Conservation (phyloP, 2,888 invertebrate genomes). For the Nomada hirtipes region DNA sequence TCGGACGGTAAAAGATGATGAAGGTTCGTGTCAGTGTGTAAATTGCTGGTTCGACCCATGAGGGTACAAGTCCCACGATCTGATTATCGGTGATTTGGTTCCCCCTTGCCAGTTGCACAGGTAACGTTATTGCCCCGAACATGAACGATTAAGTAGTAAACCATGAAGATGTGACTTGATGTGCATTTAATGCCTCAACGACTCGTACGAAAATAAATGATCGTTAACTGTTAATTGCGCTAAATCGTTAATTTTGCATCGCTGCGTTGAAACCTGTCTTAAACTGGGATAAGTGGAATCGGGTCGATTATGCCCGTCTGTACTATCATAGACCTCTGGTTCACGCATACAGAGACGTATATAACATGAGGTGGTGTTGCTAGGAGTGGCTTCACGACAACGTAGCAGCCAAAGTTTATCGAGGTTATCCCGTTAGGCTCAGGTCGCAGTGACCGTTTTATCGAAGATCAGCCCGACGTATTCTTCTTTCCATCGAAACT, state of each 20-base stretch:
- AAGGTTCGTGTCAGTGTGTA: neutral
- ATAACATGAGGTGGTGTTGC: conserved; percentile 33
- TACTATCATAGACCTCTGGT: conserved; percentile 14
- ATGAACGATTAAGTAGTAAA: neutral
- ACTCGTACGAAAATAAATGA: neutral
- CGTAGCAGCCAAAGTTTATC: conserved; percentile 66
- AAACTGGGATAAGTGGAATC: conserved; percentile 41
- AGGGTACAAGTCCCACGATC: neutral
- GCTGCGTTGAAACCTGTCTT: conserved; percentile 6
- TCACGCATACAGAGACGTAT: conserved; percentile 4
- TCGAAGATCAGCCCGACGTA: conserved; percentile 50
- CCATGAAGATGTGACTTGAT: neutral
- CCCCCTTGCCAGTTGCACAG: too few species aligned
- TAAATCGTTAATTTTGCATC: neutral
- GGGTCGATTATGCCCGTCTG: conserved; percentile 43
- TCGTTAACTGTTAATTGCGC: neutral
- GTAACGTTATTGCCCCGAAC: neutral
- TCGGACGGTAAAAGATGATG: neutral
- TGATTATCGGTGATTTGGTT: neutral
- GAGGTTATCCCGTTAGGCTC: conserved; percentile 69
- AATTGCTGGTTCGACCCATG: neutral
- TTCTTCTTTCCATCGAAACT: conserved; percentile 48
- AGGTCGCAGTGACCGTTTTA: conserved; percentile 57
- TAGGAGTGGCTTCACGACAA: conserved; percentile 66
- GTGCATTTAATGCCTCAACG: neutral